These are phyloP conservation scores for Geotrupes spiniger DNA, from an alignment of 2,888 invertebrate genomes.

Conservation along the genomic window DNA sequence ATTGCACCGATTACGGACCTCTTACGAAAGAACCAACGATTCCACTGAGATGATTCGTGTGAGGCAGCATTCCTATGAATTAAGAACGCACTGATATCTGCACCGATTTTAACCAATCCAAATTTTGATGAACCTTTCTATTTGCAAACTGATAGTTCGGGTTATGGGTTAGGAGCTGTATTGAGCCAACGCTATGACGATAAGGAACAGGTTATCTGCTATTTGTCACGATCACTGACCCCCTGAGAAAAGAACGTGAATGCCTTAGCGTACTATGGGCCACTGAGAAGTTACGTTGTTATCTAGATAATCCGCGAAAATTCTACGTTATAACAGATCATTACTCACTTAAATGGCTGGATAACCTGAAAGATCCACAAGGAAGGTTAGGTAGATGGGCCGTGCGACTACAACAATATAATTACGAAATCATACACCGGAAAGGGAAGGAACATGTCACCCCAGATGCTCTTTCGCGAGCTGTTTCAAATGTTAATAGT, in stretches of 20 bases:
- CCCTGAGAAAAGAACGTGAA: conserved; percentile 23
- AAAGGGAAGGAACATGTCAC: conserved; percentile 21
- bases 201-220: conserved; percentile 14
- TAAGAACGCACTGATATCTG: conserved; percentile 12
- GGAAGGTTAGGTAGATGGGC: conserved; percentile 28
- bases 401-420: conserved; percentile 25
- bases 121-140: conserved; percentile 15
- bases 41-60: conserved; percentile 25
- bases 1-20: conserved; percentile 16
- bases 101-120: conserved; percentile 17
- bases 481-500: conserved; percentile 8
- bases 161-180: conserved; percentile 12
- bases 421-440: conserved; percentile 25
- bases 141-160: conserved; percentile 14
- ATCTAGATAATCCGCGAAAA: conserved; percentile 25
- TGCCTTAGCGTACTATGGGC: conserved; percentile 20
- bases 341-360: conserved; percentile 12
- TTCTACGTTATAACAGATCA: conserved; percentile 24
- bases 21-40: conserved; percentile 20
- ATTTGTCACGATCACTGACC: conserved; percentile 13
- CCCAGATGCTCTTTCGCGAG: conserved; percentile 17
- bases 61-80: conserved; percentile 17
- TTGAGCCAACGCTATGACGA: conserved; percentile 8
- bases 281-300: conserved; percentile 13
- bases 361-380: conserved; percentile 24